Evolutionary conservation across 2,113 vertebrate species (phyloP), one percentile per base, ranked within the genome.

Genomic region (Corydoras sp.): DNA sequence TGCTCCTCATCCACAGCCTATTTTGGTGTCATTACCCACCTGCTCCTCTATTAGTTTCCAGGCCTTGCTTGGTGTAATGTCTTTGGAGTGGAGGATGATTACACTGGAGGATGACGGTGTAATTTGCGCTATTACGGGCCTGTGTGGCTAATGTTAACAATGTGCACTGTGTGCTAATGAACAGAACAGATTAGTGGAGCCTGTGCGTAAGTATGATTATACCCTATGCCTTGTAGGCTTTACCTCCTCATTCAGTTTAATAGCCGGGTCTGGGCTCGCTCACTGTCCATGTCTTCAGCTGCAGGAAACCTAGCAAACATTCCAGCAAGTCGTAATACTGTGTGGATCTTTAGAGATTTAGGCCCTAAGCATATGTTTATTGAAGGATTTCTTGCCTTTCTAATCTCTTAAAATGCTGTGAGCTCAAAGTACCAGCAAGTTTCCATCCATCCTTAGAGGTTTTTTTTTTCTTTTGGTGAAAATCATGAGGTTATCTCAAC

Each of bases 61-160:
- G 43, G 58, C 30, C 71, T 62, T 76, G 71, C 60, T 79, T 76
- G 62, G 66, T 43, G 58, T 76, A 73, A 79, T 72, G 76, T 71
- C 78, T 78, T 77, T 68, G 69, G 74, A 77, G 79, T 76, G 68
- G 66, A 62, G 71, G 63, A 64, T 79, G 75, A 82, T 82, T 81
- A 81, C 71, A 59, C 62, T 71, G 70, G 70, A 68, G 77, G 67
- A 74, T 68, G 79, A 73, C 66, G 24, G 75, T 77, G 71, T 79
- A 77, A 82, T 82, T 78, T 78, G 73, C 64, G 72, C 74, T 69
- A 74, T 81, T 77, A 80, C 69, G 71, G 75, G 60, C 58, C 79
- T 72, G 67, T 79, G 71, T 81, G 69, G 63, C 65, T 80, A 76
- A 76, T 79, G 75, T 76, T 74, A 74, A 77, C 69, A 64, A 24